Conservation (phyloP, 2,797 vertebrate genomes). For the Mormyrus proboscirostris region DNA sequence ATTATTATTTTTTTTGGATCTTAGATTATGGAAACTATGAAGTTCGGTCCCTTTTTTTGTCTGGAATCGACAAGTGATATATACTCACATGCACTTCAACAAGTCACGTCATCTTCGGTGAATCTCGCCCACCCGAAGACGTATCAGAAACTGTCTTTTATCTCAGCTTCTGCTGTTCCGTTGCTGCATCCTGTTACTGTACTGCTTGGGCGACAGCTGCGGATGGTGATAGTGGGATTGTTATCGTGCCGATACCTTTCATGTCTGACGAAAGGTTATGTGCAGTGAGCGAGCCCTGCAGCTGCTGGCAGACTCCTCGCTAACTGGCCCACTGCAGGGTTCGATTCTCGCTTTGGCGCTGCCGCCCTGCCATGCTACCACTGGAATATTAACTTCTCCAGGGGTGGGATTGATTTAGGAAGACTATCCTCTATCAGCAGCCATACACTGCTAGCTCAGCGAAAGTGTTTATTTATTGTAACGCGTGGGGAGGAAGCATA, state of each 20-base stretch:
- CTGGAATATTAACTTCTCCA: conserved; percentile 1
- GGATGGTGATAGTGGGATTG: neutral
- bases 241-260: neutral
- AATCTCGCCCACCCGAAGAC: neutral
- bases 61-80: neutral
- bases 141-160: neutral
- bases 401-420: neutral
- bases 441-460: conserved; percentile 10
- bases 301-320: neutral
- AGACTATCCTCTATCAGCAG: neutral
- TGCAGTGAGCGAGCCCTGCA: neutral
- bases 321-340: neutral
- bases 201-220: neutral
- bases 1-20: neutral
- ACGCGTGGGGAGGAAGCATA: neutral
- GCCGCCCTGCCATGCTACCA: neutral
- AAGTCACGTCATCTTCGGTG: neutral
- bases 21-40: neutral
- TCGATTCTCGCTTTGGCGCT: neutral
- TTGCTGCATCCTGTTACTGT: neutral
- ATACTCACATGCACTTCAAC: neutral
- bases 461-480: conserved; percentile 2
- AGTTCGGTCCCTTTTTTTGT: neutral
- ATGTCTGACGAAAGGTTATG: conserved; percentile 4
- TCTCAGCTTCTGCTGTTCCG: neutral